A percentile compares a stretch with the other conserved stretches of the same genome.
phyloP scores from a whole-genome alignment of 2,888 invertebrate species.

The Electrophaes corylata region DNA sequence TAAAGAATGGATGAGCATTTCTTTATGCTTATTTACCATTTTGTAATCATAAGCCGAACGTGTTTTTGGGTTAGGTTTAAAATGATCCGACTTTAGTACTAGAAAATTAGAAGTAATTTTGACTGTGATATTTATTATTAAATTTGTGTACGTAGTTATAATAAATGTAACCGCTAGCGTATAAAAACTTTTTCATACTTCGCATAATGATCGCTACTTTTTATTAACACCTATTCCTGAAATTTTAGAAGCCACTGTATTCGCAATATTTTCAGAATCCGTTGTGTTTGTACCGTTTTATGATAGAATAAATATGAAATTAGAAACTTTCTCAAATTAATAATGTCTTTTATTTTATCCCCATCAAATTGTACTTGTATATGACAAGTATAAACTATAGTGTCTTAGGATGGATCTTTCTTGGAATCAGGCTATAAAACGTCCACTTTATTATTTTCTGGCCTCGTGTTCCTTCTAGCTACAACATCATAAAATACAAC shows the following conservation, averaged over 20 bases:
- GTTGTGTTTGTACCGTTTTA: slow-evolving; percentile 61
- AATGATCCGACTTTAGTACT: slow-evolving; percentile 57
- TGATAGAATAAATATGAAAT: slow-evolving; percentile 61
- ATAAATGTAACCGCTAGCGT: slow-evolving; percentile 67
- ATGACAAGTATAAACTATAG: slow-evolving; percentile 2
- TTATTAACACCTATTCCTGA: slow-evolving; percentile 46
- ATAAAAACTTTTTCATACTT: slow-evolving; percentile 43
- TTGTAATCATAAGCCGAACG: neutral
- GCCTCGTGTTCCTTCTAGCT: slow-evolving; percentile 48
- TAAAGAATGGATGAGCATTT: neutral
- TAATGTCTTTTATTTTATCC: slow-evolving; percentile 52
- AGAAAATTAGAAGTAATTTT: slow-evolving; percentile 76
- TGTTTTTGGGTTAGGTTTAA: slow-evolving; percentile 32
- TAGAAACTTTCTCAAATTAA: slow-evolving; percentile 64
- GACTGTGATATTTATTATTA: slow-evolving; percentile 84
- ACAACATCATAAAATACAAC: slow-evolving; percentile 51
- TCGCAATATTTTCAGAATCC: slow-evolving; percentile 68
- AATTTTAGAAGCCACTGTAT: slow-evolving; percentile 50
- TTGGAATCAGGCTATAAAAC: slow-evolving; percentile 34
- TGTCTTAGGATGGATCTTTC: slow-evolving; percentile 12
- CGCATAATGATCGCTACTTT: slow-evolving; percentile 43
- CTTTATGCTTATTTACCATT: neutral
- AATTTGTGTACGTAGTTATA: slow-evolving; percentile 79
- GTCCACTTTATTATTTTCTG: slow-evolving; percentile 40
- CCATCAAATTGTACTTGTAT: neutral